A percentile compares a stretch with the other conserved stretches of the same genome.
Evolutionary conservation across 2,888 invertebrate species (phyloP).

Genomic region (Athetis lepigone): DNA sequence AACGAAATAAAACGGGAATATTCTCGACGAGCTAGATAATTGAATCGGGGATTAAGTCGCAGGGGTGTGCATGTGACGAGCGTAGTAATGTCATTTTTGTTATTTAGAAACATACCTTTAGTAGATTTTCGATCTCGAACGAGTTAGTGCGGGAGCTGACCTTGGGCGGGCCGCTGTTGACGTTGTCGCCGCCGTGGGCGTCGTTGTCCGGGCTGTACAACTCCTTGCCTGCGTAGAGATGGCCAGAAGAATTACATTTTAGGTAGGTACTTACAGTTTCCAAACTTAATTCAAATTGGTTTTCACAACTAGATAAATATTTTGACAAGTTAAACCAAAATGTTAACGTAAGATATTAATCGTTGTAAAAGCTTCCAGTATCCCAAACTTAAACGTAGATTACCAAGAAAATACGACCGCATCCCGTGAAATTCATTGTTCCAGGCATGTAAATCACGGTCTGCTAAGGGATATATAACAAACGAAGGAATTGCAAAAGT

Average conservation of each 20-base stretch:
- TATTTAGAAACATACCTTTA: conserved; percentile 90
- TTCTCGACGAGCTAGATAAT: conserved; percentile 74
- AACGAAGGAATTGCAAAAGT: conserved; percentile 55
- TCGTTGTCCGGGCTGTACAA: conserved; percentile 92
- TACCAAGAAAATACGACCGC: conserved; percentile 5
- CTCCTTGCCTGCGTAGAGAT: conserved; percentile 93
- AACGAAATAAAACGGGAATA: conserved; percentile 77
- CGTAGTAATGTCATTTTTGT: conserved; percentile 62
- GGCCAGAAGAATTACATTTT: too few species aligned
- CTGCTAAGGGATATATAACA: conserved; percentile 28
- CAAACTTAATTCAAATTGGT: too few species aligned
- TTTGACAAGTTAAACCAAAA: background rate
- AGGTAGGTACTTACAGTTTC: background rate
- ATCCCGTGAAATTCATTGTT: conserved; percentile 28
- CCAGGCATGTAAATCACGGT: conserved; percentile 40
- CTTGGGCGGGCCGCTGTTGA: conserved; percentile 88
- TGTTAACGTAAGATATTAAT: background rate
- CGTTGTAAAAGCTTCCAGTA: background rate
- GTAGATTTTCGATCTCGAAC: conserved; percentile 98
- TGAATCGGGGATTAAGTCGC: conserved; percentile 75
- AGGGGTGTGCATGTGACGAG: conserved; percentile 69
- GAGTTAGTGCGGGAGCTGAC: conserved; percentile 96
- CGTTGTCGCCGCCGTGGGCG: conserved; percentile 79
- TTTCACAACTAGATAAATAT: too few species aligned
- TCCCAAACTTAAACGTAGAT: background rate